Conservation (phyloP, 2,113 vertebrate species). For the Microtus richardsoni region DNA sequence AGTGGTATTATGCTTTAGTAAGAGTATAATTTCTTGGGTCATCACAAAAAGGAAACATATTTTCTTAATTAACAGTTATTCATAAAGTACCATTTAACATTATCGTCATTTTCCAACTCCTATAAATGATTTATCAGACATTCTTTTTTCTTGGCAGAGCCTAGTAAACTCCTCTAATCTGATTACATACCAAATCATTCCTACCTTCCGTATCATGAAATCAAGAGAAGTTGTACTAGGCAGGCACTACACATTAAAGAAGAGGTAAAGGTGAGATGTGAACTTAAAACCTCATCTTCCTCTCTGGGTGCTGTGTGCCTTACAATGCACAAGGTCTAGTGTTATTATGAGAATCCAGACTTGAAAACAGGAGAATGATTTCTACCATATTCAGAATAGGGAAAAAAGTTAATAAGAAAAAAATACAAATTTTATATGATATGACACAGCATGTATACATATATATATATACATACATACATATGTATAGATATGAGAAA, state of each 20-base stretch:
- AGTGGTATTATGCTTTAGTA: background rate
- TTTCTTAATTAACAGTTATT: background rate
- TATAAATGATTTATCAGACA: background rate
- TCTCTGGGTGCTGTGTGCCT: background rate
- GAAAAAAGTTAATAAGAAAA: background rate
- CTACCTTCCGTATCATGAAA: background rate
- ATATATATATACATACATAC: too few relatives aligned
- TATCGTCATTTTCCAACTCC: background rate
- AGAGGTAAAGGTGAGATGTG: background rate
- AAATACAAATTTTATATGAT: background rate
- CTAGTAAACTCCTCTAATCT: background rate
- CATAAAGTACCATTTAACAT: background rate
- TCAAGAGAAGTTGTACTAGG: background rate
- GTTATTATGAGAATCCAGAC: background rate
- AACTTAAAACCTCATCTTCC: background rate
- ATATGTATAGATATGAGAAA: background rate
- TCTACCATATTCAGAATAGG: background rate
- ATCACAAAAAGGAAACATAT: background rate
- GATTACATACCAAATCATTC: background rate
- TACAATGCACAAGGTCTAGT: rapidly evolving
- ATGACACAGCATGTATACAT: too few relatives aligned
- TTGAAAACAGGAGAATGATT: background rate
- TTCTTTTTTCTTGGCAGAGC: background rate
- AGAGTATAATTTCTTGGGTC: background rate
- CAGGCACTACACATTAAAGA: background rate